Percentiles rank a stretch among this genome's conserved stretches.
These are phyloP conservation scores for Tipula helvola DNA, from an alignment of 2,888 invertebrate species.

Conservation along the genomic window DNA sequence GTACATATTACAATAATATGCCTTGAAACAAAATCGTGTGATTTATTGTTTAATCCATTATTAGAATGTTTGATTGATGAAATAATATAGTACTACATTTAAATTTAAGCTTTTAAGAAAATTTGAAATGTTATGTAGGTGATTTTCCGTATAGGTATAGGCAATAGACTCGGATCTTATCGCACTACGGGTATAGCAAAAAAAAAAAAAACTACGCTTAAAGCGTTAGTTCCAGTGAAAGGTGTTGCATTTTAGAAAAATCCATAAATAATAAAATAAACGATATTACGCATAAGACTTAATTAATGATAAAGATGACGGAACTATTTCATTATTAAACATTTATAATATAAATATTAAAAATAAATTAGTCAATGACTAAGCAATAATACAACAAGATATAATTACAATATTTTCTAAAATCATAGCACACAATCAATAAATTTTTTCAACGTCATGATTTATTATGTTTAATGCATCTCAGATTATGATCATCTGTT, in stretches of 20 bases:
- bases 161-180: background rate
- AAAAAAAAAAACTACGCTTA: background rate
- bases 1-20: background rate
- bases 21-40: background rate
- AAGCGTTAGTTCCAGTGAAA: background rate
- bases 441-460: background rate
- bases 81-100: background rate
- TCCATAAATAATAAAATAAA: background rate
- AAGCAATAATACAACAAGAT: background rate
- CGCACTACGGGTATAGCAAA: background rate
- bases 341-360: background rate
- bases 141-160: background rate
- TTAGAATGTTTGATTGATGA: background rate
- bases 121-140: background rate
- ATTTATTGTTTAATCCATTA: background rate
- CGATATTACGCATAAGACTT: background rate
- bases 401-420: background rate
- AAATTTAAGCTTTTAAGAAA: background rate
- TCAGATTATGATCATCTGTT: background rate
- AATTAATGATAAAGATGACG: background rate
- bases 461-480: background rate
- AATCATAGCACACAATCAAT: background rate
- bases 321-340: background rate
- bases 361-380: background rate
- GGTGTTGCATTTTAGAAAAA: background rate